A percentile compares a stretch with the other conserved stretches of the same genome.
phyloP scores from a whole-genome alignment of 2,113 vertebrate genomes.

The Oryzias javanicus region DNA sequence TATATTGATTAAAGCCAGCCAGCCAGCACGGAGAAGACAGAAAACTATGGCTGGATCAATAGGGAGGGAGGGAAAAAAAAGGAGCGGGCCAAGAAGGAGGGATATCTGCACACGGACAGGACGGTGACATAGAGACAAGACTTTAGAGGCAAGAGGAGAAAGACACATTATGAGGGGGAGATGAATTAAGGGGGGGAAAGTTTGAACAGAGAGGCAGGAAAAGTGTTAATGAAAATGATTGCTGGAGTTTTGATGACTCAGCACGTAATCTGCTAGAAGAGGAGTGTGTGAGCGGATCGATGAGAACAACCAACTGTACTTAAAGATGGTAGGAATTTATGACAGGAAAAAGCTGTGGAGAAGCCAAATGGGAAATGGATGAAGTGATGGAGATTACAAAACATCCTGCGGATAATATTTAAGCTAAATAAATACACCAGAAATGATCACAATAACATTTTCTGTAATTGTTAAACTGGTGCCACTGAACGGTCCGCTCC shows the following conservation, averaged over 20 bases:
- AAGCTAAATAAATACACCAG: too few species aligned
- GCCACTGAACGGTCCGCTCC: too few species aligned
- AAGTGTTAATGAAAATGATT: slow-evolving; percentile 52
- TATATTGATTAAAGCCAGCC: slow-evolving; percentile 85
- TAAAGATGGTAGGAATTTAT: neutral
- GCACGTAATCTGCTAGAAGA: slow-evolving; percentile 28
- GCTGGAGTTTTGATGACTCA: slow-evolving; percentile 39
- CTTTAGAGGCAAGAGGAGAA: slow-evolving; percentile 25
- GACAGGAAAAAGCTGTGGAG: neutral
- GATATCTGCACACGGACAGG: slow-evolving; percentile 39
- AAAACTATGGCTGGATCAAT: slow-evolving; percentile 84
- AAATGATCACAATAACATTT: too few species aligned
- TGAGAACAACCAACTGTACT: slow-evolving; percentile 6
- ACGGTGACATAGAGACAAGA: slow-evolving; percentile 28
- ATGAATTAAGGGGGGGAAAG: slow-evolving; percentile 39
- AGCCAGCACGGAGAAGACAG: slow-evolving; percentile 78
- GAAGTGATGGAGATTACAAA: neutral
- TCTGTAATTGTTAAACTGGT: too few species aligned
- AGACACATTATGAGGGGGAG: slow-evolving; percentile 22
- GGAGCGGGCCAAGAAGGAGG: slow-evolving; percentile 49
- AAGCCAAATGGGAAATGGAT: neutral
- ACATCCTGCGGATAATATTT: too few species aligned
- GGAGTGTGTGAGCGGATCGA: slow-evolving; percentile 30
- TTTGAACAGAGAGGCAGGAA: slow-evolving; percentile 21
- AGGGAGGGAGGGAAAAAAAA: slow-evolving; percentile 60